Conservation (phyloP, 2,888 invertebrate species). For the Agrochola litura region DNA sequence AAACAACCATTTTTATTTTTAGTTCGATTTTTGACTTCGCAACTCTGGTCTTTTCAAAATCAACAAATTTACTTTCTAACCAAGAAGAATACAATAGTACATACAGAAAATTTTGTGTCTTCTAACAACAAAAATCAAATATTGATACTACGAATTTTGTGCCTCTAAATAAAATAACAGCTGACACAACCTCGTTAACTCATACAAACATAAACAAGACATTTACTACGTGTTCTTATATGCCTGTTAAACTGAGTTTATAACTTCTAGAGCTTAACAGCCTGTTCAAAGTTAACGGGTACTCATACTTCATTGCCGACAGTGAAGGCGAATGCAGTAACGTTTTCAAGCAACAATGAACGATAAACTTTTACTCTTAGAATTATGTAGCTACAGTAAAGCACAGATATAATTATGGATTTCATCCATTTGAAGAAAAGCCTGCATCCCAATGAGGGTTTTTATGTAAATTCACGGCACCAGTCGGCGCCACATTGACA, state of each 20-base stretch:
- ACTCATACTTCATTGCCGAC: slow-evolving; percentile 28
- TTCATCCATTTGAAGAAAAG: background rate
- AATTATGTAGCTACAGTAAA: slow-evolving; percentile 22
- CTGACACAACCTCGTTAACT: background rate
- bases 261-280: slow-evolving; percentile 26
- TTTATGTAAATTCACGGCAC: no score
- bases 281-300: slow-evolving; percentile 17
- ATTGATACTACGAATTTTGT: background rate
- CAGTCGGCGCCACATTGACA: no score
- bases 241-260: slow-evolving; percentile 24
- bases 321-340: background rate
- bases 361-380: slow-evolving; percentile 1
- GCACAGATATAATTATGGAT: background rate
- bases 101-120: no score
- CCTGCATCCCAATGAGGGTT: no score
- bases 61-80: background rate
- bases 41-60: background rate
- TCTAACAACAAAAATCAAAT: background rate
- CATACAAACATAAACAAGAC: slow-evolving; percentile 9
- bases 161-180: background rate
- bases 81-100: no score
- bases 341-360: slow-evolving; percentile 15
- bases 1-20: background rate
- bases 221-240: slow-evolving; percentile 15
- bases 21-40: background rate